Base-by-base conservation (phyloP, 1,140 invertebrate species). In the Hesperophylax magnus region DNA sequence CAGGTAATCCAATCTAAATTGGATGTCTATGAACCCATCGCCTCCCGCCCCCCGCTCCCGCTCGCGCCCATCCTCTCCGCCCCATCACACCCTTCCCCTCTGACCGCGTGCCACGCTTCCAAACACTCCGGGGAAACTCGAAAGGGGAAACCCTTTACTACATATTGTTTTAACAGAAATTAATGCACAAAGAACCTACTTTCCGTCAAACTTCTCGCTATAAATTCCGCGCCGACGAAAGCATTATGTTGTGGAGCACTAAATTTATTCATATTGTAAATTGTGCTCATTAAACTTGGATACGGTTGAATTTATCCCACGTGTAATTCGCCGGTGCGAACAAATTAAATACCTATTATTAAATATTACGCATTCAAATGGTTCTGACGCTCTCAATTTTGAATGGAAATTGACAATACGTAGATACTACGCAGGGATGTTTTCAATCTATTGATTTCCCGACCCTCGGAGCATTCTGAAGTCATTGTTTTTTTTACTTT, bases 1-100 rank as follows among this genome's bases (percentile, higher is more conserved):
- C 75, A 77, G 56, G 75, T 77, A 77, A 77, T 77, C 56, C 75
- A 34, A 75, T 61, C 75, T 77, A 77, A 77, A 77, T 77, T 77
- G 75, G 75, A 77, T 63, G 75, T 63, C 58, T 17, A 63, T 61
- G 56, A 71, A 47, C 47, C 39, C 14, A 39, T 39, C 34, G 34
- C 9, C 34, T 39, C 34, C 34, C 34, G 34, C 34, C 5, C 34
- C 27, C 27, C 27, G 27, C 5, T 27, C 27, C 27, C 27, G 27
- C 27, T 5, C 27, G 2, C 15, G 3, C 52, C 69, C 39, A 54
- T 4, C 69, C 14, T 39, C 39, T 20, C 71, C 53, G 22, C 31
- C 20, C 2, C 17, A 6, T 0, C 54, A 3, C 17, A 4, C 15
- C 54, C 27, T 8, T 39, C 22, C 72, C 72, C 27, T 60, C 53